A percentile compares a stretch with the other conserved stretches of the same genome.
Evolutionary conservation across 2,113 vertebrate genomes (phyloP).

Genomic region (Cichladusa arquata): DNA sequence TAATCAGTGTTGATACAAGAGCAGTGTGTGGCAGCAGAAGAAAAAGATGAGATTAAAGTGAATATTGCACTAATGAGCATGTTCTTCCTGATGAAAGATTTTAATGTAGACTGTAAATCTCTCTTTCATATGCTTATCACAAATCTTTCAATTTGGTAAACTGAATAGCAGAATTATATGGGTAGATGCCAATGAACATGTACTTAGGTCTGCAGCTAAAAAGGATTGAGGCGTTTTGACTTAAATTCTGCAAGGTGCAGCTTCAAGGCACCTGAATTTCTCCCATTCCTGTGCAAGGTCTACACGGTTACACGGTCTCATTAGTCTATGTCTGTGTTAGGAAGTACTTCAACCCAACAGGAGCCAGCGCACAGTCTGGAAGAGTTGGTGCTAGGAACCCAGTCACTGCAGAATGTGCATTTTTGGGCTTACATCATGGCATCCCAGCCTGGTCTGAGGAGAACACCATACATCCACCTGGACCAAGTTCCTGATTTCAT

Average conservation of each 20-base stretch:
- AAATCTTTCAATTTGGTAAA: neutral
- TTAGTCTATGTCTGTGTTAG: neutral
- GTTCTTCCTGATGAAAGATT: slow-evolving; percentile 47
- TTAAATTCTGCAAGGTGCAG: neutral
- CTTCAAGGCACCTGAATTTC: neutral
- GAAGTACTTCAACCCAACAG: neutral
- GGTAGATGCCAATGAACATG: neutral
- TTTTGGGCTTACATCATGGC: neutral
- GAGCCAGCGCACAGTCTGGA: neutral
- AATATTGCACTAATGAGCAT: slow-evolving; percentile 57
- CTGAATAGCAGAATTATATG: neutral
- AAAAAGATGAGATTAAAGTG: slow-evolving; percentile 48
- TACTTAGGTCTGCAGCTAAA: neutral
- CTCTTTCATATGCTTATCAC: neutral
- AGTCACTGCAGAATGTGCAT: neutral
- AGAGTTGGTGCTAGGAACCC: neutral
- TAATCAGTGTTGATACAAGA: slow-evolving; percentile 40
- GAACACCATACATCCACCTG: too few species aligned
- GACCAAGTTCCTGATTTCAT: neutral
- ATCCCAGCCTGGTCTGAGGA: neutral
- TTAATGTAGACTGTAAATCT: slow-evolving; percentile 1
- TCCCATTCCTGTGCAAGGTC: neutral
- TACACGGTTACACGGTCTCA: neutral
- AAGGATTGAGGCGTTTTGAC: neutral
- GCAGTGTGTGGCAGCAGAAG: slow-evolving; percentile 8